Evolutionary conservation across 2,888 invertebrate species (phyloP).

Genomic region (Erynnis tages): DNA sequence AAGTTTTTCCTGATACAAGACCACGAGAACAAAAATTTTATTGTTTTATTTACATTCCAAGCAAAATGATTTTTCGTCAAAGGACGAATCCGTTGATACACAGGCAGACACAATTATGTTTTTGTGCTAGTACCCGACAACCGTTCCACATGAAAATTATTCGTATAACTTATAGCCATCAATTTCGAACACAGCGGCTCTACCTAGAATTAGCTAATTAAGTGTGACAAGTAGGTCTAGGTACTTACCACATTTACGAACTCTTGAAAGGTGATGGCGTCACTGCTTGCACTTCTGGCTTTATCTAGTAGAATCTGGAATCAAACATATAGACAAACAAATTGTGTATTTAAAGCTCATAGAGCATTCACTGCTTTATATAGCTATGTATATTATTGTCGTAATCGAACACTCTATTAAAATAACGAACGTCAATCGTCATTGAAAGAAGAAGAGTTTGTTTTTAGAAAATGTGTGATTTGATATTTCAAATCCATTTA

Average conservation of each 20-base stretch:
- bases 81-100: conserved; percentile 21
- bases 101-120: conserved; percentile 21
- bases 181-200: background rate
- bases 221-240: background rate
- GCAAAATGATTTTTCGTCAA: conserved; percentile 21
- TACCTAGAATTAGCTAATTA: too few species aligned
- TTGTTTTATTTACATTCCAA: conserved; percentile 24
- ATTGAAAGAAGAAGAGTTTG: too few species aligned
- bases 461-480: too few species aligned
- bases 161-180: conserved; percentile 3
- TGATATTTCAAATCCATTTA: too few species aligned
- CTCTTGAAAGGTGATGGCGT: conserved; percentile 95
- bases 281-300: conserved; percentile 85
- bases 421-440: too few species aligned
- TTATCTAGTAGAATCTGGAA: conserved; percentile 85
- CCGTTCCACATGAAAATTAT: background rate
- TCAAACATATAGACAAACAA: conserved; percentile 3
- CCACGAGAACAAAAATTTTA: conserved; percentile 1
- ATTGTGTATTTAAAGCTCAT: background rate
- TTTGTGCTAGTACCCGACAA: background rate
- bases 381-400: too few species aligned
- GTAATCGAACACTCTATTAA: too few species aligned
- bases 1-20: conserved; percentile 12
- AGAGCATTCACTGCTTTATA: too few species aligned
- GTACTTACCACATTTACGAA: conserved; percentile 96